Evolutionary conservation across 2,888 invertebrate species (phyloP).

Genomic region (Diloba caeruleocephala): DNA sequence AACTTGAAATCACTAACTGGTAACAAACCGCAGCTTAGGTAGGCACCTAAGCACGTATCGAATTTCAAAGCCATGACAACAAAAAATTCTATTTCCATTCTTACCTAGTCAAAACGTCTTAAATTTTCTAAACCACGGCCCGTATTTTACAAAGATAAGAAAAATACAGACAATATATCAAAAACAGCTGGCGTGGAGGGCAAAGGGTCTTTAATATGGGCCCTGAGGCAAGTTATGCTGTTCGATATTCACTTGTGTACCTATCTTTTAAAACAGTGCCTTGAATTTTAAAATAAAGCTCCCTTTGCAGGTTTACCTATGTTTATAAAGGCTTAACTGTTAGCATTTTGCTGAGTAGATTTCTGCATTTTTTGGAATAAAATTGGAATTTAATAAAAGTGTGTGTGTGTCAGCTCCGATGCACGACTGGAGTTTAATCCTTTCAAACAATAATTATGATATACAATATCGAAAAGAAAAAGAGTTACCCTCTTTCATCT

Average conservation of each 20-base stretch:
- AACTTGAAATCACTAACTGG: too few species aligned
- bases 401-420: too few species aligned
- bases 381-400: neutral
- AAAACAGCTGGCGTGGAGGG: constrained; percentile 15
- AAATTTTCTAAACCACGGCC: too few species aligned
- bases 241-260: constrained; percentile 58
- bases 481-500: too few species aligned
- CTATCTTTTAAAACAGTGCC: constrained; percentile 48
- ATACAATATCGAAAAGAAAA: too few species aligned
- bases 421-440: too few species aligned
- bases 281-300: constrained; percentile 55
- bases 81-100: too few species aligned
- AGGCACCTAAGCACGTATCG: too few species aligned
- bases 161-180: constrained; percentile 23
- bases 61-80: too few species aligned
- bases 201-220: constrained; percentile 33
- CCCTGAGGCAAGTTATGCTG: constrained; percentile 49
- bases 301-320: constrained; percentile 35
- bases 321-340: constrained; percentile 31
- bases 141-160: neutral
- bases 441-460: too few species aligned
- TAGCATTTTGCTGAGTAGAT: constrained; percentile 18
- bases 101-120: too few species aligned
- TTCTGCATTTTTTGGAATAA: neutral
- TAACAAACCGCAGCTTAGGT: too few species aligned